A percentile compares a stretch with the other conserved stretches of the same genome.
phyloP scores from a whole-genome alignment of 1,140 invertebrate genomes.

The Magallana gigas region DNA sequence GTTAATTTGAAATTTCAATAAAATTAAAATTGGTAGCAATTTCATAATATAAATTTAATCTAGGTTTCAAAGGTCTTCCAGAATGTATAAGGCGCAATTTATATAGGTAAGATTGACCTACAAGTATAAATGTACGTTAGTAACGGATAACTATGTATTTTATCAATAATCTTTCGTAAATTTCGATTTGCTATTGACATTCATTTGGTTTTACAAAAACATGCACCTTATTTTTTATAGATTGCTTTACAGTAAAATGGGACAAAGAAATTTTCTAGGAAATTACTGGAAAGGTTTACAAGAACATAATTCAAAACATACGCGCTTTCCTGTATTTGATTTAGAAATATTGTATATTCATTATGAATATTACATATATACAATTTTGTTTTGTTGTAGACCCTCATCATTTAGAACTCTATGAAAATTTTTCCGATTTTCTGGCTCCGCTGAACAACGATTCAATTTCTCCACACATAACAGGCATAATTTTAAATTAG shows the following conservation, averaged over 20 bases:
- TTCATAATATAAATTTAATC: too few relatives aligned
- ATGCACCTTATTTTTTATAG: neutral
- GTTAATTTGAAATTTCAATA: too few relatives aligned
- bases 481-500: constrained; percentile 78
- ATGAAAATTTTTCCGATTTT: constrained; percentile 88
- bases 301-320: neutral
- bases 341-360: too few relatives aligned
- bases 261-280: neutral
- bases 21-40: too few relatives aligned
- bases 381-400: constrained; percentile 75
- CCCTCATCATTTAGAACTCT: constrained; percentile 89
- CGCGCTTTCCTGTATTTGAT: too few relatives aligned
- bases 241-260: neutral
- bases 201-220: too few relatives aligned
- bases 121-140: too few relatives aligned
- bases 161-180: too few relatives aligned
- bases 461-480: constrained; percentile 78
- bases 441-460: constrained; percentile 75
- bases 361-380: neutral
- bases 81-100: neutral
- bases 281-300: neutral
- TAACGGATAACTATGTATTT: too few relatives aligned
- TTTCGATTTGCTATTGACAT: too few relatives aligned
- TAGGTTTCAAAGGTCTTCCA: neutral
- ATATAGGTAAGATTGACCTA: neutral